Percentiles rank a stretch among this genome's conserved stretches.
phyloP scores from a whole-genome alignment of 2,888 invertebrate species.

The Acleris emargana region DNA sequence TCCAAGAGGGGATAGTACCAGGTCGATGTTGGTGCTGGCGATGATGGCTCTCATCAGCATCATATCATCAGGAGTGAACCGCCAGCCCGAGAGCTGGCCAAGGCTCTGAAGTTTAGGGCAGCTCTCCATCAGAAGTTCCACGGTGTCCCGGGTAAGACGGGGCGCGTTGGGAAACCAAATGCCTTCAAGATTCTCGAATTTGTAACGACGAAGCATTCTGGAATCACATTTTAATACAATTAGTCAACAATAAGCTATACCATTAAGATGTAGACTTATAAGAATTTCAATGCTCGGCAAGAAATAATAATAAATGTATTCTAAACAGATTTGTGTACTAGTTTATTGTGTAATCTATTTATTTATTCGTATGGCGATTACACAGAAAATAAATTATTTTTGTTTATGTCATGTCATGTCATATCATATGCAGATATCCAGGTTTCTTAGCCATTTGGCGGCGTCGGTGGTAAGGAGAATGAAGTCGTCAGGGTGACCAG shows the following conservation, averaged over 20 bases:
- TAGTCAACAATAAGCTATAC: neutral
- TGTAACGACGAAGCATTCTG: constrained; percentile 86
- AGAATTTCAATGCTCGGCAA: no score
- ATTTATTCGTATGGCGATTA: no score
- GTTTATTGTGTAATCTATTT: no score
- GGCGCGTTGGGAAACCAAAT: constrained; percentile 88
- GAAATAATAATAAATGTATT: no score
- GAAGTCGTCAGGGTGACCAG: no score
- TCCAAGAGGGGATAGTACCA: constrained; percentile 85
- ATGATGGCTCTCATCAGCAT: constrained; percentile 86
- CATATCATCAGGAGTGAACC: constrained; percentile 86
- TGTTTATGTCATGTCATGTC: no score
- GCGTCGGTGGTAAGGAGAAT: no score
- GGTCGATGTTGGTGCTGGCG: constrained; percentile 86
- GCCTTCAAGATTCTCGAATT: constrained; percentile 85
- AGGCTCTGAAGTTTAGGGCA: constrained; percentile 86
- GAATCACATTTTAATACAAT: constrained; percentile 45
- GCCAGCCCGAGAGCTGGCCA: constrained; percentile 88
- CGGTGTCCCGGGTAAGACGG: constrained; percentile 84
- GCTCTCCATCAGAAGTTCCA: constrained; percentile 86
- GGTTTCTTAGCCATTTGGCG: no score
- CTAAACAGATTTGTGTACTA: no score
- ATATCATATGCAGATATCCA: no score
- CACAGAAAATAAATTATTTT: no score
- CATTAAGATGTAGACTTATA: no score